A percentile compares a stretch with the other conserved stretches of the same genome.
These are phyloP conservation scores for Tragelaphus eurycerus DNA, from an alignment of 2,797 vertebrate species.

Conservation along the genomic window DNA sequence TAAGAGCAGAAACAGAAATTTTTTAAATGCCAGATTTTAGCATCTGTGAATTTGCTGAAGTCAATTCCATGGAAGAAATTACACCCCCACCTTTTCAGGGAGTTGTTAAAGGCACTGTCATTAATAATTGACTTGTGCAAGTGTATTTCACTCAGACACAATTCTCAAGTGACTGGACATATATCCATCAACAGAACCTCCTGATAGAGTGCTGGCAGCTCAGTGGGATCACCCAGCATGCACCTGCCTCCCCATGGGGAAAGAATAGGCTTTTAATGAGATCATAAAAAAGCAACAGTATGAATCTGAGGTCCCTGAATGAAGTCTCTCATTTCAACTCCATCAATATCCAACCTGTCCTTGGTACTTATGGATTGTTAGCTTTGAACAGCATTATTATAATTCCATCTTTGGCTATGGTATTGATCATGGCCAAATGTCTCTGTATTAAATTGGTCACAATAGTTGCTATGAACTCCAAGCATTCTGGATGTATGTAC, in stretches of 20 bases:
- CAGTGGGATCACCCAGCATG: not conserved
- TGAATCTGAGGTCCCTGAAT: not conserved
- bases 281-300: not conserved
- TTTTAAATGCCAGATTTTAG: not conserved
- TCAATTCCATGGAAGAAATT: not conserved
- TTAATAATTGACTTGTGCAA: slow-evolving; percentile 27
- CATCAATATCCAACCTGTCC: not conserved
- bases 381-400: not conserved
- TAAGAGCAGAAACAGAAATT: slow-evolving; percentile 9
- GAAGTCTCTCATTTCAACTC: not conserved
- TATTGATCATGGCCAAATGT: not conserved
- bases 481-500: not conserved
- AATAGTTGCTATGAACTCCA: not conserved
- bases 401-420: not conserved
- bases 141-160: not conserved
- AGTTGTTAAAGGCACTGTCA: not conserved
- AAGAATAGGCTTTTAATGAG: not conserved
- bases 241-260: not conserved
- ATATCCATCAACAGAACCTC: not conserved
- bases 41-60: slow-evolving; percentile 31
- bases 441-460: not conserved
- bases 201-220: not conserved
- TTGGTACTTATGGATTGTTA: not conserved
- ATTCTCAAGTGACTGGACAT: slow-evolving; percentile 26
- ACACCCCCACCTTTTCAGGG: not conserved